These are phyloP conservation scores for Sinodicranocentrus sp. DNA, from an alignment of 2,888 invertebrate species.

Conservation along the genomic window DNA sequence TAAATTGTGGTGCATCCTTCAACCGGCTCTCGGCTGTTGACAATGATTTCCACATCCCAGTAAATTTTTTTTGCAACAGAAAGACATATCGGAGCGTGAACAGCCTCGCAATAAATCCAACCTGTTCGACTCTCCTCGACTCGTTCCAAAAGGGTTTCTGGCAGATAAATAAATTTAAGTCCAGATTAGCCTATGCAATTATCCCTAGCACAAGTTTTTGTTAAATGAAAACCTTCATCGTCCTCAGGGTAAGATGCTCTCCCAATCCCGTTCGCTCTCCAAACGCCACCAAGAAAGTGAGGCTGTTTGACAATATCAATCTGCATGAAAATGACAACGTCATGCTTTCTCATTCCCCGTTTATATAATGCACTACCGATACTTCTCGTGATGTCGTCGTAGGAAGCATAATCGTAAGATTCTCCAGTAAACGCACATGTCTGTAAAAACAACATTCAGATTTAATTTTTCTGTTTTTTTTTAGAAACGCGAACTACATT, in stretches of 20 bases:
- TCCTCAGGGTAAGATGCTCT: conserved; percentile 74
- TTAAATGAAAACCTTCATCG: conserved; percentile 65
- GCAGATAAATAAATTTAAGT: too few species aligned
- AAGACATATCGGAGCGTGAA: conserved; percentile 68
- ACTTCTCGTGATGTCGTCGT: conserved; percentile 45
- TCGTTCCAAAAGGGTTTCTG: conserved; percentile 69
- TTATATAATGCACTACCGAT: conserved; percentile 66
- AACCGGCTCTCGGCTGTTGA: conserved; percentile 56
- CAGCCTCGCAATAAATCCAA: conserved; percentile 75
- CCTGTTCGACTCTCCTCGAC: conserved; percentile 70
- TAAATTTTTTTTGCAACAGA: conserved; percentile 69
- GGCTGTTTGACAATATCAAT: conserved; percentile 71
- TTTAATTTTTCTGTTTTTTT: neutral
- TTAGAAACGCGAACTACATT: neutral
- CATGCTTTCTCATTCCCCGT: conserved; percentile 69
- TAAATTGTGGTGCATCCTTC: conserved; percentile 71
- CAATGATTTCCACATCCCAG: conserved; percentile 75
- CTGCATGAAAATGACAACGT: conserved; percentile 74
- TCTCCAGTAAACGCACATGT: conserved; percentile 63
- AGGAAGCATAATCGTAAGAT: conserved; percentile 37
- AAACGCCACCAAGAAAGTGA: conserved; percentile 71
- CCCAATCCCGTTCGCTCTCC: conserved; percentile 73
- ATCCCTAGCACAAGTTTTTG: neutral
- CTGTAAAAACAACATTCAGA: conserved; percentile 34
- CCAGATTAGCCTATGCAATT: neutral